These are phyloP conservation scores for Xestia sexstrigata DNA, from an alignment of 2,888 invertebrate genomes.

Conservation along the genomic window DNA sequence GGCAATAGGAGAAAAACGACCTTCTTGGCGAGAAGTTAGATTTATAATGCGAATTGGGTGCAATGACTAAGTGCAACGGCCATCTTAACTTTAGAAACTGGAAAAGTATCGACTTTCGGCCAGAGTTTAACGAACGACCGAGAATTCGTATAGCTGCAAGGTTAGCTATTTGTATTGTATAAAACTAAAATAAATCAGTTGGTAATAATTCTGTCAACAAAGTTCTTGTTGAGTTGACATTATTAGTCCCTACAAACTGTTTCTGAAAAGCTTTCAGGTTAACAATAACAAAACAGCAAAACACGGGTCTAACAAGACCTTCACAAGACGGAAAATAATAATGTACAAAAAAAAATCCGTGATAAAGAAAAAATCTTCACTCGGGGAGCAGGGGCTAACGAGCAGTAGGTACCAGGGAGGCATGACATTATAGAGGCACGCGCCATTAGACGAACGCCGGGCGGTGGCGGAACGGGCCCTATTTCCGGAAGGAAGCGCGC, in stretches of 20 bases:
- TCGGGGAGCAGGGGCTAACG: constrained; percentile 77
- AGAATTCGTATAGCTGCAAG: neutral
- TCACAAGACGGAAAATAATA: constrained; percentile 60
- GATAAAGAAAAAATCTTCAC: constrained; percentile 65
- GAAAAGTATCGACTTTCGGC: neutral
- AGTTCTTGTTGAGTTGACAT: constrained; percentile 14
- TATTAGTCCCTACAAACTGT: constrained; percentile 32
- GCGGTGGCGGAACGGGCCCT: constrained; percentile 87
- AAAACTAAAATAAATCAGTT: neutral
- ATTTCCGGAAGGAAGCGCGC: constrained; percentile 89
- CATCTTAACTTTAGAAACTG: neutral
- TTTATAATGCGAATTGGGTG: neutral
- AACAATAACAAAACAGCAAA: constrained; percentile 54
- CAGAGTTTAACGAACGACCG: too few species aligned
- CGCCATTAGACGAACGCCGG: constrained; percentile 76
- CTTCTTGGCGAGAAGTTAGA: neutral
- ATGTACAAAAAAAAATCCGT: constrained; percentile 55
- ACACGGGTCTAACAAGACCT: constrained; percentile 52
- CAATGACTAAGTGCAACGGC: neutral
- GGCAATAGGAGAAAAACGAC: neutral
- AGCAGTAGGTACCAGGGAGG: constrained; percentile 83
- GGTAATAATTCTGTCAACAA: neutral
- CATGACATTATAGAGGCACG: constrained; percentile 87
- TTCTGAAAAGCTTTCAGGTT: constrained; percentile 41
- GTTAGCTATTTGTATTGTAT: neutral